These are phyloP conservation scores for Ceraclea dissimilis DNA, from an alignment of 2,888 invertebrate species.

Conservation along the genomic window DNA sequence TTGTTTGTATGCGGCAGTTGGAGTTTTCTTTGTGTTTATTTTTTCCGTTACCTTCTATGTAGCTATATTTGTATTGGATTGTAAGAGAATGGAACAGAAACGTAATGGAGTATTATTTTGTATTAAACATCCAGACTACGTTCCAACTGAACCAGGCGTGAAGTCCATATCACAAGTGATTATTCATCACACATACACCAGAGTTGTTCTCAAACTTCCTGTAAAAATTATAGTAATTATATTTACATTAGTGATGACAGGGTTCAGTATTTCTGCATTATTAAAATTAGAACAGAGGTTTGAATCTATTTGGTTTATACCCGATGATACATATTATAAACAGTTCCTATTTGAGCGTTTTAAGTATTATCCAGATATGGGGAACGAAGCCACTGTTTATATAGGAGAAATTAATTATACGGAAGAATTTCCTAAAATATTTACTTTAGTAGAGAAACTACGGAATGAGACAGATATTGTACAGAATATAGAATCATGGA, in stretches of 20 bases:
- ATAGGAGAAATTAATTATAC: slow-evolving; percentile 61
- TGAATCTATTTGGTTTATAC: slow-evolving; percentile 74
- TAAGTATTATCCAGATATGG: slow-evolving; percentile 58
- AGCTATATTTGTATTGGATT: slow-evolving; percentile 67
- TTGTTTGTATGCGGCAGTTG: slow-evolving; percentile 72
- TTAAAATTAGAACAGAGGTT: slow-evolving; percentile 66
- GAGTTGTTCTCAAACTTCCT: slow-evolving; percentile 55
- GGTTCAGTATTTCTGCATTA: slow-evolving; percentile 55
- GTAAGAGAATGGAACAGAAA: slow-evolving; percentile 52
- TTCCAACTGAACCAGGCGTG: slow-evolving; percentile 47
- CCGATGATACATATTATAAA: slow-evolving; percentile 59
- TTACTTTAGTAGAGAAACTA: slow-evolving; percentile 47
- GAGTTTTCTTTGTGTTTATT: slow-evolving; percentile 67
- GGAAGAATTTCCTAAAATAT: slow-evolving; percentile 51
- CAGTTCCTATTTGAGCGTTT: slow-evolving; percentile 51
- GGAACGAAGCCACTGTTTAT: slow-evolving; percentile 55
- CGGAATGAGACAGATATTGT: slow-evolving; percentile 47
- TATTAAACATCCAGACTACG: slow-evolving; percentile 52
- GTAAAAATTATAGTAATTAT: slow-evolving; percentile 59
- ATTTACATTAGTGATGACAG: slow-evolving; percentile 51
- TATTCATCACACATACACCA: slow-evolving; percentile 55
- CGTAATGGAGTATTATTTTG: slow-evolving; percentile 63
- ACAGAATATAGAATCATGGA: slow-evolving; percentile 54
- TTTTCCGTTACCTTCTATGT: slow-evolving; percentile 77
- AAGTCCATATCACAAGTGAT: slow-evolving; percentile 49